Conservation (phyloP, 2,797 vertebrate genomes). For the Galaxias olidus region DNA sequence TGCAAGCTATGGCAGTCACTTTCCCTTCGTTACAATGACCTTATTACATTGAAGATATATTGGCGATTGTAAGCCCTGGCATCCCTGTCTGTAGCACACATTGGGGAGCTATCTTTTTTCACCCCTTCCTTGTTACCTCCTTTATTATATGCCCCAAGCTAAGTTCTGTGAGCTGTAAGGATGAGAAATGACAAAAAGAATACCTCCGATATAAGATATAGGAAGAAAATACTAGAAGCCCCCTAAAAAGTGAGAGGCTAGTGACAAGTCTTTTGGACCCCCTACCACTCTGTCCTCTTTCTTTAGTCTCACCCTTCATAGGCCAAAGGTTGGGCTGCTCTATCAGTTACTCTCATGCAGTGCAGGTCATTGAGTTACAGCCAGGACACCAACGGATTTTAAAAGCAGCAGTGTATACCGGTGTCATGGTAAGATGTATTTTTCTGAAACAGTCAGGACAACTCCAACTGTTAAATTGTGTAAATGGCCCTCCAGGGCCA, state of each 20-base stretch:
- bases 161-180: constrained; percentile 57
- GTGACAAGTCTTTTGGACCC: constrained; percentile 43
- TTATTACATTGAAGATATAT: constrained; percentile 49
- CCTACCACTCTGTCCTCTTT: constrained; percentile 18
- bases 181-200: constrained; percentile 65
- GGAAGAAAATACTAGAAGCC: constrained; percentile 18
- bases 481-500: constrained; percentile 25
- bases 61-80: constrained; percentile 20
- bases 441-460: constrained; percentile 25
- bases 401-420: constrained; percentile 33
- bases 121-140: constrained; percentile 35
- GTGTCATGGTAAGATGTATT: constrained; percentile 32
- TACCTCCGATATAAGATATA: constrained; percentile 42
- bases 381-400: constrained; percentile 38
- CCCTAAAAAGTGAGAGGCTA: constrained; percentile 44
- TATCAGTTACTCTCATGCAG: constrained; percentile 48
- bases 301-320: constrained; percentile 36
- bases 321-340: constrained; percentile 37
- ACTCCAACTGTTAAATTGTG: constrained; percentile 5
- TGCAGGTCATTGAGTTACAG: constrained; percentile 56
- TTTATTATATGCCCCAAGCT: constrained; percentile 61
- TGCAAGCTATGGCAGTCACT: constrained; percentile 14
- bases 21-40: constrained; percentile 32
- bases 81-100: constrained; percentile 47
- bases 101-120: constrained; percentile 48